Conservation (phyloP, 2,888 invertebrate genomes). For the Lithophane socia region DNA sequence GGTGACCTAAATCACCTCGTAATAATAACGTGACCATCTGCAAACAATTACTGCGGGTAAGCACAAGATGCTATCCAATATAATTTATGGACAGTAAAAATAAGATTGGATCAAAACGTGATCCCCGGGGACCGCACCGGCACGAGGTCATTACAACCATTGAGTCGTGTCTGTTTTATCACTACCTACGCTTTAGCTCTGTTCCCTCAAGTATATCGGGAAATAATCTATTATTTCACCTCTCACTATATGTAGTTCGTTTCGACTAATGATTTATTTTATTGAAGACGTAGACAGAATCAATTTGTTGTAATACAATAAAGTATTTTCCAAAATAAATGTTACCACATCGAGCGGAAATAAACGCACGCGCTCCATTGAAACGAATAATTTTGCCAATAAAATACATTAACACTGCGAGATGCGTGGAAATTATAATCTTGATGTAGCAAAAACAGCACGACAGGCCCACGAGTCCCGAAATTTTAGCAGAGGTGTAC, state of each 20-base stretch:
- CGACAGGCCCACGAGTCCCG: background rate
- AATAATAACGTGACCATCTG: constrained; percentile 61
- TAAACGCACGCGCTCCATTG: constrained; percentile 13
- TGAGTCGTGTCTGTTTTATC: constrained; percentile 74
- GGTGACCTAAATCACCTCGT: constrained; percentile 52
- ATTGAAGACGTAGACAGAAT: constrained; percentile 46
- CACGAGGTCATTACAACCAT: constrained; percentile 76
- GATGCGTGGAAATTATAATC: constrained; percentile 17
- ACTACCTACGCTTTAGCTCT: constrained; percentile 66
- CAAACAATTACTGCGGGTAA: constrained; percentile 66
- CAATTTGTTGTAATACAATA: constrained; percentile 35
- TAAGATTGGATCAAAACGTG: constrained; percentile 76
- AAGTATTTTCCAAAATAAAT: constrained; percentile 39
- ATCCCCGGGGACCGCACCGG: constrained; percentile 69
- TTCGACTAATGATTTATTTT: constrained; percentile 57
- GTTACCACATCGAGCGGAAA: constrained; percentile 1
- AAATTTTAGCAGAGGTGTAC: background rate
- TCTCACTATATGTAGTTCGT: constrained; percentile 41
- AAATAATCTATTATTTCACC: constrained; percentile 65
- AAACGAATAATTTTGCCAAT: constrained; percentile 20
- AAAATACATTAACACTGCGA: constrained; percentile 9
- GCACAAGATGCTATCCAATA: constrained; percentile 66
- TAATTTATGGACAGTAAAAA: constrained; percentile 75
- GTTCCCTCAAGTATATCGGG: constrained; percentile 63
- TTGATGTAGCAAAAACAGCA: background rate